Base-by-base conservation (phyloP, 2,113 vertebrate species). In the Dascyllus trimaculatus region DNA sequence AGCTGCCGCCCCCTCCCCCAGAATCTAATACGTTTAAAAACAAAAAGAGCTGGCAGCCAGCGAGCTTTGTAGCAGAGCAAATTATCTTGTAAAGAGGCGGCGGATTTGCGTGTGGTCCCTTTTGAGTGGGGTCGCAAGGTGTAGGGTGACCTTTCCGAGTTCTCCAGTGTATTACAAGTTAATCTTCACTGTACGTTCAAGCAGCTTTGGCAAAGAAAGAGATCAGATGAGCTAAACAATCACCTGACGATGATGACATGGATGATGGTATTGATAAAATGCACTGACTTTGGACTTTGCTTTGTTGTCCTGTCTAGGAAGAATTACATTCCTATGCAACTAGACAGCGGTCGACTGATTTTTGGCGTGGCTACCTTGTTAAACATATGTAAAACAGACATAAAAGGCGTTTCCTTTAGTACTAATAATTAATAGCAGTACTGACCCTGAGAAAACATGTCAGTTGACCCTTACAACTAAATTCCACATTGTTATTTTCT, bases 1-100 rank as follows among this genome's bases (percentile, higher is more conserved):
- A 91, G 88, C 90, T 89, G 89, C 81, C 58, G 54, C 78, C 59
- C 69, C 85, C 68, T 72, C 82, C 84, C 67, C 89, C 81, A 25
- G 4, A 80, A 86, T 60, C 75, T 0, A 87, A 80, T 67, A 53
- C 66, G 81, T 85, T 62, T 38, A 78, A 85, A 85, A 70, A 82
- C 60, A 76, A 84, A 80, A 87, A 75, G 79, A 81, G 63, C 52
- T 75, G 79, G 64, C 76, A 25, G 75, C 1, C 43, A 76, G 65
- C 10, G 6, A 6, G 78, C 53, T 83, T 78, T 62, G 62, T 35
- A 11, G 45, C 32, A 49, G 71, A 60, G 32, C 62, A 67, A 80
- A 85, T 68, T 25, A 63, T 64, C 61, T 69, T 35, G 73, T 58
- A 25, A 57, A 57, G 57, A 49, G 54, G 11, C 61, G 19, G 78